Base-by-base conservation (phyloP, 2,888 invertebrate genomes). In the Apotomis capreana region DNA sequence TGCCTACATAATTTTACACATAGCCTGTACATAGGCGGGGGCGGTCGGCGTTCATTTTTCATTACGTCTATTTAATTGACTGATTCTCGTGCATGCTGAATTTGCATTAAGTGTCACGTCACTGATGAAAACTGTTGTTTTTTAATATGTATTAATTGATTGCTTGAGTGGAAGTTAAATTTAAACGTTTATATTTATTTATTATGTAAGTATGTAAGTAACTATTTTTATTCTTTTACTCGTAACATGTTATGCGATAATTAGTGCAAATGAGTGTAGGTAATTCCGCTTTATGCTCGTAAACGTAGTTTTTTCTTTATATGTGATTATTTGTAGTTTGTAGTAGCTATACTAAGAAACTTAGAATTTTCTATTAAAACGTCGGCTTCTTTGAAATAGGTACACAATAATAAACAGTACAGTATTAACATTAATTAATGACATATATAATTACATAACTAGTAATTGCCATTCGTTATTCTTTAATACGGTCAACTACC, bases 61-160 rank as follows among this genome's bases (percentile, higher is more conserved):
- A 81, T 81, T 83, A 82, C 75, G 74, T 75, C 76, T 70, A 80
- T 84, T 82, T 85, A 84, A 86, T 85, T 83, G 84, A 78, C 78
- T 79, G 75, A 76, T 49, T 75, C 69, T 68, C 68, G 74, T 75
- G 62, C 64, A 67, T 69, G 73, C 62, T 44, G 46, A 51, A 74
- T 70, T 70, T 68, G 68, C 74, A 74, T 74, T 70, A 70, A 26
- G 67, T 67, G 65, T 61, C 74, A 74, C 74, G 74, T 62, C 52
- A 74, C 58, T 62, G 63, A 63, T 72, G 63, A 15, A 68, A 72
- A 68, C 58, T 59, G 52, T 68, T 68, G 52, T 44, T 13, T 62
- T 51, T 58, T 68, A 36, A 40, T 68, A 15, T 26, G 26, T 26
- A 10, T 13, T 60, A 15, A 57, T 65, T 12, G 44, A 37, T 62